Conservation (phyloP, 2,113 vertebrate genomes). For the Hemichromis elongatus region DNA sequence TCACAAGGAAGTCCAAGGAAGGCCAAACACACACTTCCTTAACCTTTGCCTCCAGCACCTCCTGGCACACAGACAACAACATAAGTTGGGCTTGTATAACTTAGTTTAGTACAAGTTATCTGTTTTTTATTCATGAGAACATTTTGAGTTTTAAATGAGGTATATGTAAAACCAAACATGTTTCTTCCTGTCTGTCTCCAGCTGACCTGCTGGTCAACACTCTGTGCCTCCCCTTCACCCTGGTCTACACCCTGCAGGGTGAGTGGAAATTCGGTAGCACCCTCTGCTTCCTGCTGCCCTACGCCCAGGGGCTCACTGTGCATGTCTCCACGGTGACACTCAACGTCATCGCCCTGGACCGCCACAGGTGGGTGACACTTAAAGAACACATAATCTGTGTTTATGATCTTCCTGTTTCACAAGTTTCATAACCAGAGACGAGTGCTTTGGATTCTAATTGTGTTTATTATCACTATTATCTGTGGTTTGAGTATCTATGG, state of each 20-base stretch:
- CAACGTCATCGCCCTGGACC: slow-evolving; percentile 90
- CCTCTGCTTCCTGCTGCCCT: slow-evolving; percentile 89
- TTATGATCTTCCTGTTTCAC: background rate
- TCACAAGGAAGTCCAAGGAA: background rate
- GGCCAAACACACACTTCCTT: background rate
- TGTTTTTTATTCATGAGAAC: background rate
- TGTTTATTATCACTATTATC: background rate
- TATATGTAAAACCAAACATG: background rate
- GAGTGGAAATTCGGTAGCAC: slow-evolving; percentile 90
- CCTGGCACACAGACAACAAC: accelerated
- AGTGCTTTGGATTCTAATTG: too few relatives aligned
- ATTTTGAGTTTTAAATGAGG: background rate
- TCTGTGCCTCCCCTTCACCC: slow-evolving; percentile 89
- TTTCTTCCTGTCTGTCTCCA: slow-evolving; percentile 22
- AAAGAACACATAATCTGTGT: background rate
- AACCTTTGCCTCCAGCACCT: background rate
- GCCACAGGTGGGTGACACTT: slow-evolving; percentile 78
- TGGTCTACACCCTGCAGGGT: slow-evolving; percentile 87
- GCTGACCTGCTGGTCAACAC: slow-evolving; percentile 93
- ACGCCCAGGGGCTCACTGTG: slow-evolving; percentile 88
- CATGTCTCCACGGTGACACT: slow-evolving; percentile 93
- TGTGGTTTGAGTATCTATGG: background rate
- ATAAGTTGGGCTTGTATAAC: background rate
- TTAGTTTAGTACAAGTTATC: background rate
- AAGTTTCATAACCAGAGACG: background rate